Base-by-base conservation (phyloP, 2,888 invertebrate species). In the Morpho achilles region DNA sequence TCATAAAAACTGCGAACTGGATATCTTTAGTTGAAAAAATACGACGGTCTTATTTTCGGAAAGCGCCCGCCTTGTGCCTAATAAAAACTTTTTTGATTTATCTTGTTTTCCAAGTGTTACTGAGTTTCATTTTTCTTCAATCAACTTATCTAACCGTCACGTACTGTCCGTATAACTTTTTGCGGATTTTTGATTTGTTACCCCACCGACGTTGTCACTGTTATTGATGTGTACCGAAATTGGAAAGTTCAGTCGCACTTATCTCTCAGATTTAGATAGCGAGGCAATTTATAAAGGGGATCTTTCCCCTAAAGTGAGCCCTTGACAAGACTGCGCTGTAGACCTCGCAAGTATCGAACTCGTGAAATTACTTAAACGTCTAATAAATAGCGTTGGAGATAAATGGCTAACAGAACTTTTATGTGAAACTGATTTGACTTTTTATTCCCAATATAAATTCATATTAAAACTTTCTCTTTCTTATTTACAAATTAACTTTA, bases 221-320 rank as follows among this genome's bases (percentile, higher is more conserved):
- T 87, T 89, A 89, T 88, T 90, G 89, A 90, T 90, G 89, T 87
- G 88, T 87, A 79, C 83, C 86, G 82, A 85, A 88, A 90, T 90
- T 89, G 89, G 89, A 88, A 88, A 88, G 88, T 88, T 88, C 84
- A 87, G 84, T 75, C 79, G 81, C 81, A 82, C 84, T 88, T 88
- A 87, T 89, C 87, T 87, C 79, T 77, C 77, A 87, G 87, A 88
- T 88, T 87, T 86, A 89, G 87, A 89, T 89, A 87, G 87, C 87
- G 70, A 76, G 82, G 84, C 88, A 87, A 90, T 89, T 88, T 89
- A 89, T 88, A 89, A 87, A 82, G 82, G 80, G 79, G 77, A 77
- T 79, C 77, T 79, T 78, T 77, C 82, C 87, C 87, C 83, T 72
- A 77, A 82, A 84, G 81, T 81, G 77, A 79, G 80, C 82, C 79